Evolutionary conservation across 2,888 invertebrate species (phyloP).

Genomic region (Apamea epomidion): DNA sequence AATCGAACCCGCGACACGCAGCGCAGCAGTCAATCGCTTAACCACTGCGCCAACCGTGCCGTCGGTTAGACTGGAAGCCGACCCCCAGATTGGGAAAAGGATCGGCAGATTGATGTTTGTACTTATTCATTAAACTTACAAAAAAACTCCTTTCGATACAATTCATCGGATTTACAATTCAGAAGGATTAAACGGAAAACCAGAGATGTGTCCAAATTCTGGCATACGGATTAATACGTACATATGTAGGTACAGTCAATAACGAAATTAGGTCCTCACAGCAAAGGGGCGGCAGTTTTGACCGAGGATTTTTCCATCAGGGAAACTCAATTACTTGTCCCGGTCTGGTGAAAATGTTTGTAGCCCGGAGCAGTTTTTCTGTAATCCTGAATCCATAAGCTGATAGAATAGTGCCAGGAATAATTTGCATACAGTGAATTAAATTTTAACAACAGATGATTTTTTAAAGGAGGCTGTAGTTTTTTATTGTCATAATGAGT

Average conservation of each 20-base stretch:
- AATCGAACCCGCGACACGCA: too few relatives aligned
- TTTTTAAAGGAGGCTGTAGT: not conserved
- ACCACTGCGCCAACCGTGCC: too few relatives aligned
- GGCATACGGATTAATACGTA: not conserved
- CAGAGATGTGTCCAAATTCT: not conserved
- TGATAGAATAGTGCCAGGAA: not conserved
- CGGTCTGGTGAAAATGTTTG: slow-evolving; percentile 29
- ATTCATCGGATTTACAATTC: not conserved
- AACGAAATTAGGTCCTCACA: slow-evolving; percentile 40
- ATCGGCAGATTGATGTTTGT: not conserved
- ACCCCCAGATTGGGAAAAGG: not conserved
- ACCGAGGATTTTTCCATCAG: slow-evolving; percentile 37
- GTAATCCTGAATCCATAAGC: not conserved
- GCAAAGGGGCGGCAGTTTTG: slow-evolving; percentile 23
- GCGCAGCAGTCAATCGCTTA: too few relatives aligned
- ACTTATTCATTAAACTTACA: not conserved
- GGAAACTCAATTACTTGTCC: slow-evolving; percentile 50
- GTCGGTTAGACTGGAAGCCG: not conserved
- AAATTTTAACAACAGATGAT: not conserved
- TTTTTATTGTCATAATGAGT: not conserved
- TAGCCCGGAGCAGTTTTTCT: slow-evolving; percentile 11
- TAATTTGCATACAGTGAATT: not conserved
- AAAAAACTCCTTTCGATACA: not conserved
- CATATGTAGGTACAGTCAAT: not conserved
- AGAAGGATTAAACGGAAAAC: not conserved